Evolutionary conservation across 2,113 vertebrate genomes (phyloP), one percentile per base, ranked within the genome.

Genomic region (Cathartes aura): DNA sequence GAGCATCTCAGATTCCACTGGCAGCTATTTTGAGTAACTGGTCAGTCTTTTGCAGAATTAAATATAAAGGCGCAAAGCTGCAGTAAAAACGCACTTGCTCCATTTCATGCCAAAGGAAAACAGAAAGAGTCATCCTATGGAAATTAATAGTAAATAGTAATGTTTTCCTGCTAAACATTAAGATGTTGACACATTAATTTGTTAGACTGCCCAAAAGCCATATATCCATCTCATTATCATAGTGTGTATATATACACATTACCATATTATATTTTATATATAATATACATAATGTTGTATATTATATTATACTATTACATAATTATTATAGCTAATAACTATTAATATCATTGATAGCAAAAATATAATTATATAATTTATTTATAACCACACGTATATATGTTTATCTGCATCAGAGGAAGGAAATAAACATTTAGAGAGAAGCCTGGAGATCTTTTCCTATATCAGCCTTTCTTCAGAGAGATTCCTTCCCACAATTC

Each of bases 11-110:
- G 52, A 87, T 94, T 91, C 71, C 83, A 60, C 47, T 52, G 15
- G 38, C 64, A 89, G 76, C 87, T 91, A 95, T 84, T 96, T 52
- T 81, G 36, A 95, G 83, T 10, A 93, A 90, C 56, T 34, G 38
- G 18, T 63, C 76, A 48, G 72, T 59, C 73, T 74, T 68, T 5
- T 64, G 17, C n/a, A 93, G 32, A 71, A 89, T 67, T 66, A 93
- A 87, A 71, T 40, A 91, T 27, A 56, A 89, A 34, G 27, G 34
- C 22, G 9, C 45, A 89, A 82, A 87, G 34, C 64, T 23, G 19
- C 47, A 74, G 10, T 58, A 83, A 73, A 59, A 95, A 78, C 15
- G 58, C 5, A 36, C n/a, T 43, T 76, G 34, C 21, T 86, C 15
- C 10, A n/a, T 26, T 80, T 59, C 62, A 80, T 10, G 19, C 4